These are phyloP conservation scores for Scaptomyza polygonia DNA, from an alignment of 2,888 invertebrate species.

Conservation along the genomic window DNA sequence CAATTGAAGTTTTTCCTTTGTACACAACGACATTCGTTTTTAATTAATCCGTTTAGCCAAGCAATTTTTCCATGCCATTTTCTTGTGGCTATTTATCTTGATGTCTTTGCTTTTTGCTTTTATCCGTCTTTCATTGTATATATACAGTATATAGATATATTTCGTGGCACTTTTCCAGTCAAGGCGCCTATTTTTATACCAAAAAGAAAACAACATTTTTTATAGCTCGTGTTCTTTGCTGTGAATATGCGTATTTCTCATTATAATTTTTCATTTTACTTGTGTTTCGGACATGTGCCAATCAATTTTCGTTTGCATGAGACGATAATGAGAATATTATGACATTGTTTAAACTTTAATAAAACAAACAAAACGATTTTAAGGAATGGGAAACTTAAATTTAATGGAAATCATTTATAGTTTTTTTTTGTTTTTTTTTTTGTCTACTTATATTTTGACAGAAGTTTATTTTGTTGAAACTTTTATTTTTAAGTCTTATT, in stretches of 20 bases:
- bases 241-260: conserved; percentile 11
- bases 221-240: conserved; percentile 11
- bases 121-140: background rate
- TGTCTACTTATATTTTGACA: too few species aligned
- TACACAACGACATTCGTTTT: conserved; percentile 35
- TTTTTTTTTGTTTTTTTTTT: background rate
- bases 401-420: background rate
- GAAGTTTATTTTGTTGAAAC: background rate
- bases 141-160: background rate
- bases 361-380: too few species aligned
- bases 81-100: conserved; percentile 60
- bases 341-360: too few species aligned
- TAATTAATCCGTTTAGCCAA: conserved; percentile 44
- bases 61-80: conserved; percentile 28
- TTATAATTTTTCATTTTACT: conserved; percentile 17
- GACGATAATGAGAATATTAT: background rate
- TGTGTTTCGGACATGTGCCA: conserved; percentile 27
- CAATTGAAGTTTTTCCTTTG: conserved; percentile 39
- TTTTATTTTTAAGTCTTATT: background rate
- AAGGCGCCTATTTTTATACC: conserved; percentile 22
- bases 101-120: conserved; percentile 18
- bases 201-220: conserved; percentile 17
- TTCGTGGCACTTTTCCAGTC: conserved; percentile 41
- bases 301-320: conserved; percentile 16
- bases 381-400: background rate